Evolutionary conservation across 2,888 invertebrate genomes (phyloP).

Genomic region (Diachrysia chrysitis): DNA sequence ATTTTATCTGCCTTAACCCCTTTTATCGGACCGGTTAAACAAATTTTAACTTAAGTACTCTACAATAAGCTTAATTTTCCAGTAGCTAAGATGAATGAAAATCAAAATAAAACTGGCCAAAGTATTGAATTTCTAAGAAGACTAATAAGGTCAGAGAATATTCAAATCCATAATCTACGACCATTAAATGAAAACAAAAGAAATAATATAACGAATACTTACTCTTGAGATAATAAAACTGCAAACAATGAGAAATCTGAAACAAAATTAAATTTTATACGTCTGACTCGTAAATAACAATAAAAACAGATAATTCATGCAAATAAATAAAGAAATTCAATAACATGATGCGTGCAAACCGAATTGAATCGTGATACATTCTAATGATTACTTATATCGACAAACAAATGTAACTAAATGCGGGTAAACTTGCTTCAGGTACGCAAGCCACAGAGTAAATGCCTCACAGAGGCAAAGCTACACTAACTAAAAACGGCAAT

Average conservation of each 20-base stretch:
- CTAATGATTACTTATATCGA: slow-evolving; percentile 68
- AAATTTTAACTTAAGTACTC: slow-evolving; percentile 14
- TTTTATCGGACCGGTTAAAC: no score
- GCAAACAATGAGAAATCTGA: slow-evolving; percentile 77
- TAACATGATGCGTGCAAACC: slow-evolving; percentile 60
- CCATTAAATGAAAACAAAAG: slow-evolving; percentile 29
- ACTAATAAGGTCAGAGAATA: slow-evolving; percentile 37
- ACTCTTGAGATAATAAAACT: slow-evolving; percentile 73
- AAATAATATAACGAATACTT: slow-evolving; percentile 56
- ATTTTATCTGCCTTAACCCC: no score
- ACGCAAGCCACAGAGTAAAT: slow-evolving; percentile 34
- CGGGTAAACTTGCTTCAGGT: slow-evolving; percentile 71
- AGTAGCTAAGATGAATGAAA: slow-evolving; percentile 23
- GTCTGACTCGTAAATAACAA: slow-evolving; percentile 21
- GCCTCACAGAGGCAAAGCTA: background rate
- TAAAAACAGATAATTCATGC: slow-evolving; percentile 24
- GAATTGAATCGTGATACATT: slow-evolving; percentile 78
- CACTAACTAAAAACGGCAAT: background rate
- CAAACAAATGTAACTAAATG: slow-evolving; percentile 73
- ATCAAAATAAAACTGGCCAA: slow-evolving; percentile 46
- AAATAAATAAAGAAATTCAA: slow-evolving; percentile 65
- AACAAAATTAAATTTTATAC: slow-evolving; percentile 67
- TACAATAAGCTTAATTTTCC: slow-evolving; percentile 21
- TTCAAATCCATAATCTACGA: slow-evolving; percentile 39
- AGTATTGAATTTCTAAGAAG: slow-evolving; percentile 21